Evolutionary conservation across 2,888 invertebrate species (phyloP), one percentile per base, ranked within the genome.

Genomic region (Candidula unifasciata): DNA sequence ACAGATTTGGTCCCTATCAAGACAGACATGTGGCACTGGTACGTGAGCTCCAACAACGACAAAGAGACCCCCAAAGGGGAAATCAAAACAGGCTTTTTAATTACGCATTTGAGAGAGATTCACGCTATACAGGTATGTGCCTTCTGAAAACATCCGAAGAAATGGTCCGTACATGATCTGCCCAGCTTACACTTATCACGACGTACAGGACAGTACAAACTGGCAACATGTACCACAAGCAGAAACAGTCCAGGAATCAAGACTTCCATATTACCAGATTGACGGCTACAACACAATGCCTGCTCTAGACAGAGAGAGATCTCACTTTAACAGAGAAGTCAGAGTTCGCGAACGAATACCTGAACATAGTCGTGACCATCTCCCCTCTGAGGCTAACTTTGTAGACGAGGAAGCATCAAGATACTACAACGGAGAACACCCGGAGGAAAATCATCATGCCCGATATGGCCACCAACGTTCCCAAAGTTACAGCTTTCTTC

Each of bases 401-500:
- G 77, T 18, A 24, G 82, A 74, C 2, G 44, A 57, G 54, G 54
- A 5, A 30, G 54, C n/a, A 80, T 16, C 33, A 69, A 37, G 8
- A 30, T n/a, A 69, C n/a, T 35, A 52, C 18, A 33, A 21, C 24
- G n/a, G 71, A 33, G 35, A 64, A n/a, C 16, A 13, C 37, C 3
- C 24, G 16, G n/a, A 57, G 33, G 78, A 78, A 6, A 37, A 24
- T n/a, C 24, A 68, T 74, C 18, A 44, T 24, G 13, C 21, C 24
- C 24, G 60, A 44, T 8, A 35, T 57, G n/a, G 16, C 64, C 16
- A 21, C 30, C 33, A 64, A 16, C 69, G 83, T 13, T 69, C 83
- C 0, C 76, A 71, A n/a, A 78, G 83, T 35, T 77, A 68, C 77
- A 83, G 16, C 52, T 37, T 52, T 35, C 78, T 78, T 8, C 68